Conservation (phyloP, 2,888 invertebrate genomes). For the Molanna angustata region DNA sequence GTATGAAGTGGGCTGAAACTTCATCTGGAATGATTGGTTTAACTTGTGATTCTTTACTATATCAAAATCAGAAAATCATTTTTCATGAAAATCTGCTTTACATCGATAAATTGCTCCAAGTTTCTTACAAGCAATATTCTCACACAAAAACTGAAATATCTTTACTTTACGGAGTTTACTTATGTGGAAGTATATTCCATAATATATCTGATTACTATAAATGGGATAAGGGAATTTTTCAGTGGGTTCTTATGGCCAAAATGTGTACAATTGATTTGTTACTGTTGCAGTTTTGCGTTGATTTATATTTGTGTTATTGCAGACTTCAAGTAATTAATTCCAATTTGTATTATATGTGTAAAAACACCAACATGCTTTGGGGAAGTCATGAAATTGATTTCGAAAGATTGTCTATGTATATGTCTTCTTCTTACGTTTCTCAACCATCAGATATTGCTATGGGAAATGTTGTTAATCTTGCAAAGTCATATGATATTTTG, state of each 20-base stretch:
- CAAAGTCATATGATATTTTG: conserved; percentile 3
- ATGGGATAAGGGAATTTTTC: conserved; percentile 9
- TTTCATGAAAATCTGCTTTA: conserved; percentile 6
- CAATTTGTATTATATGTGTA: not conserved
- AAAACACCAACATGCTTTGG: too few species aligned
- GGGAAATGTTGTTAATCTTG: not conserved
- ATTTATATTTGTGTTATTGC: conserved; percentile 9
- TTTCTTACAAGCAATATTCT: not conserved
- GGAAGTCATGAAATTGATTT: too few species aligned
- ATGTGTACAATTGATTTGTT: conserved; percentile 15
- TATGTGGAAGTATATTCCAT: not conserved
- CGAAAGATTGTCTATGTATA: not conserved
- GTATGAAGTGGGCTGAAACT: conserved; percentile 9
- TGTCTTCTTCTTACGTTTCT: not conserved
- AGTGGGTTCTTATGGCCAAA: conserved; percentile 7
- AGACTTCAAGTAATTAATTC: conserved; percentile 10
- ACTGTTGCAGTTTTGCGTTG: conserved; percentile 15
- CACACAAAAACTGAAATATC: conserved; percentile 3
- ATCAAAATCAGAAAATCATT: conserved; percentile 5
- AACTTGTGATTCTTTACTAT: not conserved
- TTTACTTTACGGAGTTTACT: conserved; percentile 3
- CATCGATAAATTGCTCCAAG: conserved; percentile 5
- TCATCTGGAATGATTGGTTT: not conserved
- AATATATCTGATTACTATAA: not conserved
- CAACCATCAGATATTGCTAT: not conserved